Evolutionary conservation across 2,113 vertebrate species (phyloP).

Genomic region (Hemiscyllium ocellatum): DNA sequence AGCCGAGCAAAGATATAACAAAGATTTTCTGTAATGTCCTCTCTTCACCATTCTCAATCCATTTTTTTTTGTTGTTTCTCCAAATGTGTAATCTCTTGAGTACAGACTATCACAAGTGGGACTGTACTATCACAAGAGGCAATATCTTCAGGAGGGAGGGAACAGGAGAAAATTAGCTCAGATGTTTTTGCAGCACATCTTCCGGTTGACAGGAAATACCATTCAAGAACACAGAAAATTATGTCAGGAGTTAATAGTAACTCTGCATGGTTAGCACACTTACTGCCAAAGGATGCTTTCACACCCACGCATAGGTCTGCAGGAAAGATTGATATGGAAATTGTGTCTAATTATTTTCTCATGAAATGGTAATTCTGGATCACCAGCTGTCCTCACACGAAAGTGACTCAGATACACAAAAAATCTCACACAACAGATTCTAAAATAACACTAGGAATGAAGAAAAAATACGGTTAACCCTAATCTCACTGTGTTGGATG

Average conservation of each 20-base stretch:
- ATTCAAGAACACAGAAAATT: neutral
- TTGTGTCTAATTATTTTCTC: slow-evolving; percentile 31
- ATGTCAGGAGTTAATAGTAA: neutral
- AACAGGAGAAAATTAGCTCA: neutral
- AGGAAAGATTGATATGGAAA: slow-evolving; percentile 29
- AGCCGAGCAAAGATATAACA: neutral
- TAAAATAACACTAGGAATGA: slow-evolving; percentile 12
- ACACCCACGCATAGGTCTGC: slow-evolving; percentile 23
- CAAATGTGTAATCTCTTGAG: neutral
- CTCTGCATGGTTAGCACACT: neutral
- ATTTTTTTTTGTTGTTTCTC: neutral
- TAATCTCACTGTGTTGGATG: neutral
- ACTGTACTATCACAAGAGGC: neutral
- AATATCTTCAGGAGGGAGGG: neutral
- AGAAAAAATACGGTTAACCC: neutral
- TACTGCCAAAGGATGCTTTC: slow-evolving; percentile 24
- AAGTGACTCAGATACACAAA: slow-evolving; percentile 17
- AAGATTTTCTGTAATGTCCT: neutral
- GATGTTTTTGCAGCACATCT: neutral
- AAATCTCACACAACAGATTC: neutral
- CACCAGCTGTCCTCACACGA: slow-evolving; percentile 26
- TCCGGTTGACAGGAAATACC: neutral
- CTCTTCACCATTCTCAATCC: neutral
- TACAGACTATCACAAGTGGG: neutral
- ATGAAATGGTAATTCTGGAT: slow-evolving; percentile 30